Base-by-base conservation (phyloP, 2,888 invertebrate genomes). In the Petrolisthes manimaculis region DNA sequence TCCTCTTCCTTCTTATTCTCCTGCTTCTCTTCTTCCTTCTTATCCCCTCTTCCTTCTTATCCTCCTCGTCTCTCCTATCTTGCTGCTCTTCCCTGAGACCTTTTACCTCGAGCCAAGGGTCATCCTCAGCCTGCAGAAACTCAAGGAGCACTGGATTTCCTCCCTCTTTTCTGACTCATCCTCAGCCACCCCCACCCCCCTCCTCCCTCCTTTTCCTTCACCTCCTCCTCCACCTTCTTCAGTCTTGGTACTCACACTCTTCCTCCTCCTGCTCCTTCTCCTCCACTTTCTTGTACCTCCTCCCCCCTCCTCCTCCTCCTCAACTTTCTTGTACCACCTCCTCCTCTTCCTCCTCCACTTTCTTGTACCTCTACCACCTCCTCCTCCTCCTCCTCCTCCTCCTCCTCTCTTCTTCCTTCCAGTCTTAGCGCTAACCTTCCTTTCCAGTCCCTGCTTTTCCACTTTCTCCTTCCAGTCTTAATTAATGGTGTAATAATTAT, bases 1-100 rank as follows among this genome's bases (percentile, higher is more conserved):
- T 53, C 4, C 6, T 37, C 75, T 24, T 24, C 14, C 37, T 75
- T 37, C 4, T 37, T 0, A 24, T 37, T 24, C 9, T 24, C 75
- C 4, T 4, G n/a, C 24, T 5, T 21, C 24, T 24, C 75, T 75
- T 21, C 24, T 3, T 24, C 24, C 24, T 9, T 21, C 24, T 4
- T 74, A 37, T 77, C 51, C 77, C 51, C 77, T 24, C 37, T 51
- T 77, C 6, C 24, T 51, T 77, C 55, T 51, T n/a, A n/a, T 67
- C 51, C 67, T 67, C 67, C 82, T 67, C 69, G 8, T 53, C 78
- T 53, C 54, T 78, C 78, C 78, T 21, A 53, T 53, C 21, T 55
- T n/a, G 54, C 21, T 78, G 54, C 78, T 78, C n/a, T 54, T 78
- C 53, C 74, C n/a, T n/a, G n/a, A 71, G 71, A n/a, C 71, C 71